Percentiles rank a stretch among this genome's conserved stretches.
These are phyloP conservation scores for Anthoscopus minutus DNA, from an alignment of 2,113 vertebrate species.

Conservation along the genomic window DNA sequence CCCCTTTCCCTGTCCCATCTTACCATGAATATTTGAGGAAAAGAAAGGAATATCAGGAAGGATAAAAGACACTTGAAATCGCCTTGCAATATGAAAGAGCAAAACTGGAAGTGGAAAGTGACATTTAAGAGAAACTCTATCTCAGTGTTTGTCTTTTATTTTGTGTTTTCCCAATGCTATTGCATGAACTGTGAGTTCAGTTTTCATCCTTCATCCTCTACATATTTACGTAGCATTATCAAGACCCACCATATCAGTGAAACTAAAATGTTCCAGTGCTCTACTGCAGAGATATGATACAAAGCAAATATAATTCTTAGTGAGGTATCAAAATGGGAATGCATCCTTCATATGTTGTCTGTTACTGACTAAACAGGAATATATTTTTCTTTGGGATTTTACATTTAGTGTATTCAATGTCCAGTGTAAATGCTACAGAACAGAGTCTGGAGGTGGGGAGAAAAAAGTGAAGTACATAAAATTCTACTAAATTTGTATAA, in stretches of 20 bases:
- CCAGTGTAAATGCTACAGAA: neutral
- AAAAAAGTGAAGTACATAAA: neutral
- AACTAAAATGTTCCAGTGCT: neutral
- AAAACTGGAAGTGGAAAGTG: neutral
- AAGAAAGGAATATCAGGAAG: neutral
- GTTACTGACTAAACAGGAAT: neutral
- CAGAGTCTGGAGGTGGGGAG: neutral
- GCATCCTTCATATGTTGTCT: neutral
- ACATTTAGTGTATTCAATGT: neutral
- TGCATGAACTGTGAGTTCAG: neutral
- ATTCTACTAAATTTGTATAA: neutral
- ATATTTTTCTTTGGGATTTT: neutral
- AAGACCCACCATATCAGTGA: neutral
- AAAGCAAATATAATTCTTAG: neutral
- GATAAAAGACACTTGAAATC: neutral
- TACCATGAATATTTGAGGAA: neutral
- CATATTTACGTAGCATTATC: neutral
- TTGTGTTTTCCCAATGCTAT: neutral
- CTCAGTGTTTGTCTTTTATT: neutral
- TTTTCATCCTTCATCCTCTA: neutral
- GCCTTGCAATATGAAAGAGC: neutral
- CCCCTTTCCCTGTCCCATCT: no score
- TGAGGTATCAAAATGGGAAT: neutral
- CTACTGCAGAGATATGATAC: neutral
- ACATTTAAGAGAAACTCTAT: neutral